phyloP scores from a whole-genome alignment of 30 jellyfish, hydroid and myxozoan species.

The Chrysaora quinquecirrha region DNA sequence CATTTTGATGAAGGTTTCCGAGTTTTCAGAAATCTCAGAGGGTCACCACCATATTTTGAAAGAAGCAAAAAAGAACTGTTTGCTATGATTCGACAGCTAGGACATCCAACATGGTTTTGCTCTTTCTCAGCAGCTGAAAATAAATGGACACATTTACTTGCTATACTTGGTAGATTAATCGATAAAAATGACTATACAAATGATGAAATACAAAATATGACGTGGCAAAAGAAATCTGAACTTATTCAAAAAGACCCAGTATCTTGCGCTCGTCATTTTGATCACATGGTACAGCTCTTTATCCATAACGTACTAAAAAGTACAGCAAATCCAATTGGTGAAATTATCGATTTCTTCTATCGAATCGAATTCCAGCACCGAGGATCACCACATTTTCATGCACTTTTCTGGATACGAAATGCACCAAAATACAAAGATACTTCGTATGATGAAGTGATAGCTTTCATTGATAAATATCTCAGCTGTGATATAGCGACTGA shows the following conservation, averaged over 20 bases:
- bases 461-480: slow-evolving; percentile 42
- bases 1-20: slow-evolving; percentile 37
- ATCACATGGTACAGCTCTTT: slow-evolving; percentile 15
- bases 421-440: slow-evolving; percentile 17
- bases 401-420: slow-evolving; percentile 27
- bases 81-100: slow-evolving; percentile 58
- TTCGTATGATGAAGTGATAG: slow-evolving; percentile 1
- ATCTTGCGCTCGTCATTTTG: slow-evolving; percentile 8
- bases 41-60: slow-evolving; percentile 51
- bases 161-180: not conserved
- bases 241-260: slow-evolving; percentile 10
- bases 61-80: slow-evolving; percentile 34
- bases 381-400: slow-evolving; percentile 63
- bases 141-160: slow-evolving; percentile 3
- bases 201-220: slow-evolving; percentile 4
- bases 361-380: slow-evolving; percentile 30
- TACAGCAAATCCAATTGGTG: slow-evolving; percentile 4
- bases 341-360: slow-evolving; percentile 8
- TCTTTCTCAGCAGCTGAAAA: slow-evolving; percentile 60
- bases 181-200: not conserved
- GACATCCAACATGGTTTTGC: slow-evolving; percentile 47
- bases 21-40: slow-evolving; percentile 23
- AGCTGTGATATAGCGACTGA: not conserved
- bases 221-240: slow-evolving; percentile 32
- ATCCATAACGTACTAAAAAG: slow-evolving; percentile 20